Conservation (phyloP, 2,797 vertebrate genomes). For the Rhinella marina region DNA sequence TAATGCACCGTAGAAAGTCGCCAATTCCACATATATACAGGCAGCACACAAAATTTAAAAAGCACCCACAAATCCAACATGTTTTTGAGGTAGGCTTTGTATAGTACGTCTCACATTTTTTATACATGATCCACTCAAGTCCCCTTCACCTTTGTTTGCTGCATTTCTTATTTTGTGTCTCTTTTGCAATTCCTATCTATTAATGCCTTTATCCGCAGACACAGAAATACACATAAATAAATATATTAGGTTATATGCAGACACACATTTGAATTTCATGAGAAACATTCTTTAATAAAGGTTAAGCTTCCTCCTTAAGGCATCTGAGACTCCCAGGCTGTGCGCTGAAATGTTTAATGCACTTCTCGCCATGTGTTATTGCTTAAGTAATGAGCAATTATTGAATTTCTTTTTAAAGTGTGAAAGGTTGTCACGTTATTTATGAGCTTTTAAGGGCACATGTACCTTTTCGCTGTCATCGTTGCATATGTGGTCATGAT, state of each 20-base stretch:
- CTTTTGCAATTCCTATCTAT: constrained; percentile 6
- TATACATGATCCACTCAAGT: neutral
- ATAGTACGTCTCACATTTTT: neutral
- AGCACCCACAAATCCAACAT: neutral
- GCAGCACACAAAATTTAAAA: neutral
- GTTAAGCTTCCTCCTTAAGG: constrained; percentile 48
- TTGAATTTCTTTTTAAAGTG: constrained; percentile 63
- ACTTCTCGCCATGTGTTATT: constrained; percentile 60
- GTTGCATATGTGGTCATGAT: constrained; percentile 88
- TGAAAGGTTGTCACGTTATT: constrained; percentile 62
- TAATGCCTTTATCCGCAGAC: constrained; percentile 20
- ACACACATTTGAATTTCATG: constrained; percentile 54
- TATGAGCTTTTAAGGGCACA: constrained; percentile 59
- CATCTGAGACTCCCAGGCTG: constrained; percentile 46
- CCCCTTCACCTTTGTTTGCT: constrained; percentile 11
- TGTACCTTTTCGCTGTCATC: constrained; percentile 95
- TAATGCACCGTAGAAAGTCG: neutral
- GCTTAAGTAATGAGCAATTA: constrained; percentile 62
- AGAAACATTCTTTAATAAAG: constrained; percentile 58
- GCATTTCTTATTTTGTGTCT: constrained; percentile 18
- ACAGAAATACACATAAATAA: constrained; percentile 40
- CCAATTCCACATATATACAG: neutral
- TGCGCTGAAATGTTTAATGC: constrained; percentile 60
- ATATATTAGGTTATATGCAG: constrained; percentile 34
- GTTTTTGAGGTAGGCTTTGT: neutral